Conservation (phyloP, 2,797 vertebrate species). For the Podargus strigoides region DNA sequence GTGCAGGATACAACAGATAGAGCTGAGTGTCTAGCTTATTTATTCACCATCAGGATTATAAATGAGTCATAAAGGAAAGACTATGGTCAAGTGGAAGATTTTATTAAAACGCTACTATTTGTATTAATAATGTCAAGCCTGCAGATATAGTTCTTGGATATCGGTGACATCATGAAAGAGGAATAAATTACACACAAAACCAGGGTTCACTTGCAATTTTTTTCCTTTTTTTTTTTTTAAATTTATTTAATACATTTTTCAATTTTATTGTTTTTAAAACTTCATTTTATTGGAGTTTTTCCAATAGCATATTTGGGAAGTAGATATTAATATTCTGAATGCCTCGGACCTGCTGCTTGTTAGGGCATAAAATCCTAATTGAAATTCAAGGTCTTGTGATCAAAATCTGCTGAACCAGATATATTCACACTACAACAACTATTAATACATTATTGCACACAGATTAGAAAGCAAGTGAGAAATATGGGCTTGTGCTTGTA, state of each 20-base stretch:
- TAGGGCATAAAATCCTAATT: neutral
- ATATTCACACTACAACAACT: neutral
- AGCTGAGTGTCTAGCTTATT: neutral
- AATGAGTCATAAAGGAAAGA: neutral
- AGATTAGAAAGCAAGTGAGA: neutral
- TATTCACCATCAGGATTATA: neutral
- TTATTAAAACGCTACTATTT: neutral
- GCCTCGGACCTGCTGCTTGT: neutral
- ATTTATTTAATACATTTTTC: neutral
- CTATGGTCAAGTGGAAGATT: neutral
- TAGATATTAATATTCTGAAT: constrained; percentile 1
- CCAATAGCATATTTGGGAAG: neutral
- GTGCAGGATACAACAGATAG: neutral
- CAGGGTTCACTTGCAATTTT: neutral
- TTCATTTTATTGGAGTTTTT: no score
- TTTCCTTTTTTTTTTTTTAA: neutral
- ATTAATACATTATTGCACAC: neutral
- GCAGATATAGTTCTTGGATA: neutral
- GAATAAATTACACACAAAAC: neutral
- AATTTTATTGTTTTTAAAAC: neutral
- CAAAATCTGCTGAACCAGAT: constrained; percentile 3
- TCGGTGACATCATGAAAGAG: neutral
- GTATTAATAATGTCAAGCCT: neutral
- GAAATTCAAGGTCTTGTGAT: constrained; percentile 16
- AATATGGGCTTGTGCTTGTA: neutral